Percentiles rank a stretch among this genome's conserved stretches.
Conservation (phyloP, 2,888 invertebrate genomes). For the Erebia ligea region DNA sequence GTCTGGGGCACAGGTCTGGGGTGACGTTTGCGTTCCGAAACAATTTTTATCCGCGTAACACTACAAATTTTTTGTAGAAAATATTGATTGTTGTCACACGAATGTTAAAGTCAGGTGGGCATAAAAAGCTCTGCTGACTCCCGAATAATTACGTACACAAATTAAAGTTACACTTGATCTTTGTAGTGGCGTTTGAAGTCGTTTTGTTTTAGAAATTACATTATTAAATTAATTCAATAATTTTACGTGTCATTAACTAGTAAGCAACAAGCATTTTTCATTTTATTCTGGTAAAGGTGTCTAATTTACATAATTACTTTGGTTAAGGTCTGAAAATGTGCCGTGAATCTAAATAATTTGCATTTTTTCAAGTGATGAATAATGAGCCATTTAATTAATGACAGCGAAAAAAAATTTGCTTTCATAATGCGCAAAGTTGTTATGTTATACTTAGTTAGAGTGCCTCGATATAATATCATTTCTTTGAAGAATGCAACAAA, state of each 20-base stretch:
- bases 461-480: background rate
- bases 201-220: background rate
- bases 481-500: background rate
- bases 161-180: no score
- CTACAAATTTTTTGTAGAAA: no score
- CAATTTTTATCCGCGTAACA: no score
- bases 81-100: no score
- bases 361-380: slow-evolving; percentile 32
- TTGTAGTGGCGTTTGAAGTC: no score
- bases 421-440: background rate
- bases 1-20: no score
- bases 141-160: background rate
- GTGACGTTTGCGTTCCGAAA: no score
- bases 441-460: background rate
- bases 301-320: slow-evolving; percentile 33
- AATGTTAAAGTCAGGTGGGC: no score
- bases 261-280: slow-evolving; percentile 6
- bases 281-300: slow-evolving; percentile 10
- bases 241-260: background rate
- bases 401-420: background rate
- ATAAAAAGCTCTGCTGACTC: background rate
- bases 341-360: slow-evolving; percentile 29
- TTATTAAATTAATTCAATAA: background rate
- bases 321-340: slow-evolving; percentile 25
- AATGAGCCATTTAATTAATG: slow-evolving; percentile 31